Base-by-base conservation (phyloP, 2,797 vertebrate genomes). In the Hyperoplus immaculatus region DNA sequence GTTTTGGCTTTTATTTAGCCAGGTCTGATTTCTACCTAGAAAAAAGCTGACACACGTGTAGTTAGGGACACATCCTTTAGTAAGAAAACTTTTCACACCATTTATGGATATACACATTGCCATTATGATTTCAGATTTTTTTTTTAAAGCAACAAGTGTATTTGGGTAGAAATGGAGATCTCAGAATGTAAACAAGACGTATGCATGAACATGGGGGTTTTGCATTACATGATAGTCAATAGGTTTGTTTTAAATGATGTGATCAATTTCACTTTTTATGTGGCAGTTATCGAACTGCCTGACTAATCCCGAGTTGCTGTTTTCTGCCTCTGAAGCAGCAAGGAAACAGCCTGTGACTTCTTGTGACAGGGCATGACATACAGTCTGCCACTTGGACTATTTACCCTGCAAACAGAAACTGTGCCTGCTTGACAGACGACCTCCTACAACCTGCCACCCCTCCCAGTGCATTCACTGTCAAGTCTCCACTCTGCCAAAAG, bases 401-500 rank as follows among this genome's bases (percentile, higher is more conserved):
- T 60, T 72, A 77, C 80, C 57, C 38, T 62, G 77, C 75, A 76
- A 66, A 76, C 56, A 12, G 9, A 29, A 78, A 68, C 65, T 66
- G 69, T 80, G 69, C 68, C 78, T 73, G 75, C 77, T 68, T 69
- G 41, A 70, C 70, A 49, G 64, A 55, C 12, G 42, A 54, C 60
- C 56, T 55, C 65, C 47, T 55, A 0, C 43, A 21, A 36, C 69
- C 69, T 62, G 68, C 61, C 77, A 62, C 69, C 74, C 15, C 18
- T 53, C 60, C 39, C 9, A 0, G 8, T 15, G 53, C 38, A 18
- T 53, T 54, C 58, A 72, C 75, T 77, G 72, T 78, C 69, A 59
- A 66, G 51, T 76, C 67, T 81, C 70, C 50, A 72, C 78, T 85
- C 87, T 83, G 91, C 90, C 91, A 93, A 90, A 91, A 75, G 49